Evolutionary conservation across 2,888 invertebrate species (phyloP).

Genomic region (Antheraea yamamai): DNA sequence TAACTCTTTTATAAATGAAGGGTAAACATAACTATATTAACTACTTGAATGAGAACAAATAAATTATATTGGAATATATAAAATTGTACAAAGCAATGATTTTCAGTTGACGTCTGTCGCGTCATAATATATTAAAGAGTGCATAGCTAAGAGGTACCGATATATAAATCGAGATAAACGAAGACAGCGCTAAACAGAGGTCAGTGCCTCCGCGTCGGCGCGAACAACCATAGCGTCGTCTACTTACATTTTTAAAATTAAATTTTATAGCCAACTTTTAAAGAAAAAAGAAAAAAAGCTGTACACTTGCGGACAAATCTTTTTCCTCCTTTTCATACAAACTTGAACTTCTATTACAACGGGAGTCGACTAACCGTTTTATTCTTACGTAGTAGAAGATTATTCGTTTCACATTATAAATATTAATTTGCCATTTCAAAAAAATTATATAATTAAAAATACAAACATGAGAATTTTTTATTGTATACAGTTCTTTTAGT

Average conservation of each 20-base stretch:
- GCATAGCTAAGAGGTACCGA: conserved; percentile 12
- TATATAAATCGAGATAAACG: conserved; percentile 35
- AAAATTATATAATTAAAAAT: not conserved
- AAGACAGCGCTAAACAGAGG: conserved; percentile 78
- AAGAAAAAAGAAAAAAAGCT: not conserved
- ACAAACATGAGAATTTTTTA: no score
- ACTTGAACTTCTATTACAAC: not conserved
- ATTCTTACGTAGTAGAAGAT: not conserved
- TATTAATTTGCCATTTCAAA: not conserved
- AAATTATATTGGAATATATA: not conserved
- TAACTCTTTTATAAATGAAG: no score
- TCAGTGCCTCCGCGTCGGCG: conserved; percentile 60
- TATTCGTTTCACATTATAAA: not conserved
- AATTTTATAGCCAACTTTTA: not conserved
- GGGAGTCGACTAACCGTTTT: not conserved
- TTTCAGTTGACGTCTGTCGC: conserved; percentile 73
- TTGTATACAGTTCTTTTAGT: no score
- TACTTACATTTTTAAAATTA: not conserved
- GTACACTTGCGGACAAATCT: conserved; percentile 1
- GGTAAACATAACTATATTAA: no score
- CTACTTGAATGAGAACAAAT: not conserved
- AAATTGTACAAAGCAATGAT: conserved; percentile 22
- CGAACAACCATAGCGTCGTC: conserved; percentile 47
- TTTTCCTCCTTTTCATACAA: not conserved
- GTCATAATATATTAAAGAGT: conserved; percentile 25